A percentile compares a stretch with the other conserved stretches of the same genome.
Evolutionary conservation across 2,888 invertebrate species (phyloP).

Genomic region (Antheraea yamamai): DNA sequence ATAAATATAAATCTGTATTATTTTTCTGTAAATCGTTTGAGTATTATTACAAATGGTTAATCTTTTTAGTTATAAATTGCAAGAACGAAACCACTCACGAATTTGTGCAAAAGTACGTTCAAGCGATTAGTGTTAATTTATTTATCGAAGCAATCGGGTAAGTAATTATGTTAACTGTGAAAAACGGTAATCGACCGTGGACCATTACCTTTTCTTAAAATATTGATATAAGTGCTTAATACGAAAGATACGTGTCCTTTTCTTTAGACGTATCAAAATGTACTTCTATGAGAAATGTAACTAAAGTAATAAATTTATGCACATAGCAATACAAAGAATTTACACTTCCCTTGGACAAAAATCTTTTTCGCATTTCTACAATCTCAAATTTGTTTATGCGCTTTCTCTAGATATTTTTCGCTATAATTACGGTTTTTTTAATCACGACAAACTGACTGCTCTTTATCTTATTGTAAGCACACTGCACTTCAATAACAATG

Average conservation of each 20-base stretch:
- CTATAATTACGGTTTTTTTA: neutral
- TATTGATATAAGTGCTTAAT: neutral
- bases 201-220: neutral
- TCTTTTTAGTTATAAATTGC: neutral
- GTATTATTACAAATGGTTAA: neutral
- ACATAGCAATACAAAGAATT: no score
- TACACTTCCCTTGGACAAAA: no score
- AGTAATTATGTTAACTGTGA: slow-evolving; percentile 10
- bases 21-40: no score
- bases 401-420: neutral
- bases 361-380: no score
- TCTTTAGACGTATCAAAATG: neutral
- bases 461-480: no score
- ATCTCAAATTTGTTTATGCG: neutral
- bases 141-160: slow-evolving; percentile 4
- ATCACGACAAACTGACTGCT: no score
- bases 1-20: no score
- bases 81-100: neutral
- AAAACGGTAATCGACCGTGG: neutral
- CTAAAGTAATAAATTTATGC: neutral
- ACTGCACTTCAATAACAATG: no score
- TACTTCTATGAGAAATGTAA: neutral
- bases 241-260: neutral
- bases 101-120: neutral
- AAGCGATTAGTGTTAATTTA: slow-evolving; percentile 6